Conservation (phyloP, 2,113 vertebrate species). For the Dromiciops gliroides region DNA sequence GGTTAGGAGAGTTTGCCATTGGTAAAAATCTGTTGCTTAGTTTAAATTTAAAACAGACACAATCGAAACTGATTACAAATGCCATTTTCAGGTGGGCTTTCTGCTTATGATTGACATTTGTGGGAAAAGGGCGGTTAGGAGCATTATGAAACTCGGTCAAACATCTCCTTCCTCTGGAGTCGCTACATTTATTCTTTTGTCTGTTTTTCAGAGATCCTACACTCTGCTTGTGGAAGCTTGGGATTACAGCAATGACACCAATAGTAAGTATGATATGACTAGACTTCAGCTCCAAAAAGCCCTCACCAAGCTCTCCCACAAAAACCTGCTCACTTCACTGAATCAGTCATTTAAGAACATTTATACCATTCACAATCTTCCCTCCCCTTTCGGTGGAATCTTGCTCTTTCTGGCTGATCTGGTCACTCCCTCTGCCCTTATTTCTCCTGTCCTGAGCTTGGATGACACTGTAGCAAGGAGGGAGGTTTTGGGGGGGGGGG, state of each 20-base stretch:
- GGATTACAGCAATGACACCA: constrained; percentile 95
- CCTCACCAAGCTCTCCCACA: background rate
- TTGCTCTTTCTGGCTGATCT: background rate
- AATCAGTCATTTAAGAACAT: background rate
- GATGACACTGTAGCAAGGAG: background rate
- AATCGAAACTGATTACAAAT: background rate
- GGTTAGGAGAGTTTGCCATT: constrained; percentile 69
- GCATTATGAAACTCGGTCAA: background rate
- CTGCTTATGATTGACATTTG: background rate
- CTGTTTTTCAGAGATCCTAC: constrained; percentile 94
- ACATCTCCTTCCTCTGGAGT: background rate
- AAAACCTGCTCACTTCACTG: background rate
- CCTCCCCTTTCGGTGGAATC: background rate
- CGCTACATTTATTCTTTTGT: constrained; percentile 71
- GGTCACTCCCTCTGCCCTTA: background rate
- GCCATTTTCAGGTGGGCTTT: background rate
- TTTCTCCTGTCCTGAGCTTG: background rate
- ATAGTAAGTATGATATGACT: constrained; percentile 87
- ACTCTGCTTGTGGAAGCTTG: constrained; percentile 96
- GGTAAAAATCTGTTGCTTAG: constrained; percentile 76
- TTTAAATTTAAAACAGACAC: constrained; percentile 70
- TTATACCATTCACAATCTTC: background rate
- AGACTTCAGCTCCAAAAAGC: background rate
- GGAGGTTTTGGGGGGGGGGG: no score
- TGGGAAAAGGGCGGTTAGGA: background rate